Evolutionary conservation across 2,888 invertebrate genomes (phyloP), one percentile per base, ranked within the genome.

Genomic region (Sarcophaga subvicina): DNA sequence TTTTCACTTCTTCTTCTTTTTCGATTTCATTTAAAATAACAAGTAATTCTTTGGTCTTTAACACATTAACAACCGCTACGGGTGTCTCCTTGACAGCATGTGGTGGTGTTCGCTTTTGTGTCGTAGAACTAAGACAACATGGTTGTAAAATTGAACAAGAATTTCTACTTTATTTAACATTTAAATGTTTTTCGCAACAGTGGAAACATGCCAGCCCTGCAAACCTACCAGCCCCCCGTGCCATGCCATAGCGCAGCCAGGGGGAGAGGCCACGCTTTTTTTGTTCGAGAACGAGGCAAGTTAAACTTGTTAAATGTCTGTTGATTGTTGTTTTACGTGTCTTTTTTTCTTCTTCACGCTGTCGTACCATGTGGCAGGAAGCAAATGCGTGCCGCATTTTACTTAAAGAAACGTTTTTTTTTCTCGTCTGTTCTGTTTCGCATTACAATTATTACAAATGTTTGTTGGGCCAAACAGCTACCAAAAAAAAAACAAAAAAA

Each of bases 271-370:
- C 17, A 54, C 17, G 54, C 54, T 54, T 54, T 54, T 54, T 14
- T 4, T 0, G 8, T 54, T 54, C 12, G 3, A 54, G 37, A 54
- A 54, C 10, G 54, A 14, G 17, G 54, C 54, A 54, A 54, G 54
- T 14, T 14, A 67, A 89, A 87, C 87, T 88, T 90, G 90, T 90
- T 92, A 92, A 92, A 92, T 91, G 91, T 89, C 92, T 91, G 91
- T 90, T 90, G 92, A 91, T 92, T 91, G 91, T 90, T 91, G 89
- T 91, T 91, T 91, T 90, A 90, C 91, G 91, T 92, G 91, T 91
- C 90, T 78, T 85, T 20, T 66, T 75, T 70, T 20, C 20, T 22
- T 22, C n/a, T 45, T 25, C 54, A 27, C 60, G 54, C 47, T 77
- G n/a, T 25, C 25, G 25, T 27, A 47, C 12, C 25, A 54, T 62